Conservation (phyloP, 2,797 vertebrate genomes). For the Megalops cyprinoides region DNA sequence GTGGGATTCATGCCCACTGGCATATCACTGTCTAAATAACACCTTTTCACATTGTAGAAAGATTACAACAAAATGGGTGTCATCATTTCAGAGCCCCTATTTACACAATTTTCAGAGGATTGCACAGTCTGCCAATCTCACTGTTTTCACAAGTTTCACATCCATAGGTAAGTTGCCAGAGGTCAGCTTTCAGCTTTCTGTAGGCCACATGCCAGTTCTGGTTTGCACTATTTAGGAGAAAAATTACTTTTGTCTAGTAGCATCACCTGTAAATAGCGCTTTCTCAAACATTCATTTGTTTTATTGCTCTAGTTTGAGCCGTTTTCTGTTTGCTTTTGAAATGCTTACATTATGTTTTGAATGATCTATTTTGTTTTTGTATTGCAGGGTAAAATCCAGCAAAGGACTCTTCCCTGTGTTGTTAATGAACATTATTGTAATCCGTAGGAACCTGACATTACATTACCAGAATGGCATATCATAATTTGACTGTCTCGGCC, state of each 20-base stretch:
- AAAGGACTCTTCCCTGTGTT: not conserved
- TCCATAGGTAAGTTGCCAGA: not conserved
- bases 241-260: not conserved
- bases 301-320: not conserved
- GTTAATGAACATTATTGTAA: not conserved
- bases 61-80: no score
- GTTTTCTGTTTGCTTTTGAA: no score
- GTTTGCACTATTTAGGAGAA: not conserved
- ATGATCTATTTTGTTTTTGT: not conserved
- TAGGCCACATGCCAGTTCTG: not conserved
- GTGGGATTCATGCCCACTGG: no score
- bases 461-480: slow-evolving; percentile 66
- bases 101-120: no score
- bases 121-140: no score
- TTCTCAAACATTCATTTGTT: not conserved
- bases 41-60: no score
- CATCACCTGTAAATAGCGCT: not conserved
- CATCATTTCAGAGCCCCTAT: no score
- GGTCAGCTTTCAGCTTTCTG: not conserved
- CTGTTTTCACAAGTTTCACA: no score
- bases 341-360: no score
- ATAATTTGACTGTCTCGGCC: slow-evolving; percentile 63
- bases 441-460: slow-evolving; percentile 48
- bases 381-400: slow-evolving; percentile 22
- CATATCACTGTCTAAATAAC: no score